phyloP scores from a whole-genome alignment of 2,888 invertebrate genomes.

The Branchellion lobata region DNA sequence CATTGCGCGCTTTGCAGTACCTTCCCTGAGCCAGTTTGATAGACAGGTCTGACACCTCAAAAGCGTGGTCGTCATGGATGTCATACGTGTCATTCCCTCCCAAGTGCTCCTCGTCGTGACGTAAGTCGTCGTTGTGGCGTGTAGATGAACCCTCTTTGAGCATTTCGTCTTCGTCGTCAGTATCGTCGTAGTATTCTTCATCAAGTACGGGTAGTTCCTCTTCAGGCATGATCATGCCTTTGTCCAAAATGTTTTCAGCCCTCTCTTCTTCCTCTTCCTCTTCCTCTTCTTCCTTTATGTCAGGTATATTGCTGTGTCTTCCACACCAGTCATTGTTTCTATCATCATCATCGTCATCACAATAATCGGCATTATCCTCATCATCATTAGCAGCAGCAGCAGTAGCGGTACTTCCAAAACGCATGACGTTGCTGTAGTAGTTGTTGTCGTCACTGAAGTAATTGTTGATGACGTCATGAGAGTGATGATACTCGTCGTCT shows the following conservation, averaged over 20 bases:
- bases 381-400: not conserved
- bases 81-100: not conserved
- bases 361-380: not conserved
- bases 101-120: too few species aligned
- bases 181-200: constrained; percentile 8
- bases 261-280: not conserved
- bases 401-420: too few species aligned
- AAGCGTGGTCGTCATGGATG: not conserved
- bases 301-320: too few species aligned
- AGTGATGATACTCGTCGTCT: not conserved
- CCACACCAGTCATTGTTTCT: too few species aligned
- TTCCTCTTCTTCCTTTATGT: too few species aligned
- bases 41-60: not conserved
- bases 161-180: not conserved
- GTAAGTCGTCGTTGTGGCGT: not conserved
- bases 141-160: not conserved
- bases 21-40: not conserved
- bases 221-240: not conserved
- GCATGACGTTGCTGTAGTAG: not conserved
- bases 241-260: not conserved
- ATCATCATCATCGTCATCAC: too few species aligned
- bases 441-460: not conserved
- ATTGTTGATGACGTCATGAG: not conserved
- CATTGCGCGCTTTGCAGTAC: not conserved
- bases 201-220: not conserved